phyloP scores from a whole-genome alignment of 1,140 invertebrate species.

The Trichoplusia ni region DNA sequence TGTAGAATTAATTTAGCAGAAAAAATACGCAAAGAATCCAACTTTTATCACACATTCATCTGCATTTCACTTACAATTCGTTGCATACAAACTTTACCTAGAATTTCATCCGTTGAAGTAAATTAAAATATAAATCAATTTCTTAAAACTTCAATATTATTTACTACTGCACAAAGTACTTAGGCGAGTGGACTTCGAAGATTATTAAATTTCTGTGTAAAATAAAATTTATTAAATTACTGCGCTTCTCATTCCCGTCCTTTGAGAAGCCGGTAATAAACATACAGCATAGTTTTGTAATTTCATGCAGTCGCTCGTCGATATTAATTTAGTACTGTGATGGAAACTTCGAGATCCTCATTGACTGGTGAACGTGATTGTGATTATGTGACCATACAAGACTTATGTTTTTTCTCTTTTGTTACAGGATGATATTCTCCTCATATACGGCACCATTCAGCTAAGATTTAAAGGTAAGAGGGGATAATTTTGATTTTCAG shows the following conservation, averaged over 20 bases:
- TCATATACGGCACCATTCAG: conserved; percentile 75
- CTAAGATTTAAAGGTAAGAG: conserved; percentile 68
- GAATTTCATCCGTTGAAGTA: too few species aligned
- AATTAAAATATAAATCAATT: too few species aligned
- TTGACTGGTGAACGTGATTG: too few species aligned
- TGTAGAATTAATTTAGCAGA: too few species aligned
- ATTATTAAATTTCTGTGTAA: conserved; percentile 1
- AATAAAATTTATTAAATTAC: conserved; percentile 5
- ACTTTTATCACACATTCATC: too few species aligned
- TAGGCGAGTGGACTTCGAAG: too few species aligned
- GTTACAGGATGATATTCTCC: conserved; percentile 77
- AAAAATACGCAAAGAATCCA: too few species aligned
- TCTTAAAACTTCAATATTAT: too few species aligned
- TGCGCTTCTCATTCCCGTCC: conserved; percentile 6
- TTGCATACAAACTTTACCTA: too few species aligned
- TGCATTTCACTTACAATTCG: too few species aligned
- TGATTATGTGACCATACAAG: conserved; percentile 5
- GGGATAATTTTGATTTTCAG: too few species aligned
- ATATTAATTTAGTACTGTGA: conserved; percentile 15
- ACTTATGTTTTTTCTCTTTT: conserved; percentile 47
- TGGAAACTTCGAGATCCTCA: background rate
- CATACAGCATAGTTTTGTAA: conserved; percentile 17
- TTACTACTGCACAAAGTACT: too few species aligned
- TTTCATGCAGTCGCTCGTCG: conserved; percentile 8
- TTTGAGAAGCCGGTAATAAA: conserved; percentile 13